Evolutionary conservation across 2,888 invertebrate species (phyloP), one percentile per base, ranked within the genome.

Genomic region (Lasioglossum morio): DNA sequence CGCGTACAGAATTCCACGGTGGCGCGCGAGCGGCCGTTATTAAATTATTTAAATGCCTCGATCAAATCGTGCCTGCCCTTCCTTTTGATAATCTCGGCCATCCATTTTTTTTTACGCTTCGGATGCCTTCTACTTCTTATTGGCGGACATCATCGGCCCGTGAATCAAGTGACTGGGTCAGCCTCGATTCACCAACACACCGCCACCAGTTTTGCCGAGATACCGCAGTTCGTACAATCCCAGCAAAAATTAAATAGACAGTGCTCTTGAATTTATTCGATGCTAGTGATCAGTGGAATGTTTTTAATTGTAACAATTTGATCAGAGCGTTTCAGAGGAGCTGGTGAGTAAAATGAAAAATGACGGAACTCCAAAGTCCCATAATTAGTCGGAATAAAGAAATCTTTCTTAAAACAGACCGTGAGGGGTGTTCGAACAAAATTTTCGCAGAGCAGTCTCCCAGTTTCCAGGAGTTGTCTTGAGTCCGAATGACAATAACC

Each of bases 11-110:
- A 74, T 86, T 79, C 75, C 81, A 66, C 27, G 43, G 57, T 43
- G 72, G 34, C 34, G 69, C 69, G 48, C 46, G 57, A 57, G 34
- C 70, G 79, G 37, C 80, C 80, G 80, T 89, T 88, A 89, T 89
- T 87, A 90, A 89, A 86, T 88, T 79, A 85, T 88, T 90, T 89
- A 86, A 77, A 79, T 79, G 46, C 72, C 57, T 19, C 69, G 84
- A 88, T 84, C 81, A 72, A 46, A 66, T n/a, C 72, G 69, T 60
- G 72, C 53, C 74, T 73, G 60, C 34, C 66, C 69, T 40, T 34
- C 69, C 69, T 40, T 40, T 40, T n/a, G 37, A 70, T 70, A 70
- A 70, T 40, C 37, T 40, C 63, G 63, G 10, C 69, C 37, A 37
- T 37, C 4, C 23, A 12, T 10, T n/a, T 37, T 69, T 69, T 69